Evolutionary conservation across 2,113 vertebrate species (phyloP).

Genomic region (Rutilus rutilus): DNA sequence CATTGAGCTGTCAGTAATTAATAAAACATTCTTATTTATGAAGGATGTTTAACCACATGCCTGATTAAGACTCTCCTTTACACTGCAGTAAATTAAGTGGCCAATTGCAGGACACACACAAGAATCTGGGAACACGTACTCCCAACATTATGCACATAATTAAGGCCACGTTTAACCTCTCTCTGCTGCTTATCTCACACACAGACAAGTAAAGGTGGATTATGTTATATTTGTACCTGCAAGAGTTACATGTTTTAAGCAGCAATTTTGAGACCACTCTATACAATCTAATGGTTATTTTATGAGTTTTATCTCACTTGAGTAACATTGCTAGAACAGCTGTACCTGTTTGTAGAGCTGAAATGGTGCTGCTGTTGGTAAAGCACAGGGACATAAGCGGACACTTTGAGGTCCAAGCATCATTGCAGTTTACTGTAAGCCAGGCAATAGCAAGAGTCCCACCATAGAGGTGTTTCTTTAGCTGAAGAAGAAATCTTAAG

Average conservation of each 20-base stretch:
- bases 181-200: neutral
- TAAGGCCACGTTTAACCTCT: neutral
- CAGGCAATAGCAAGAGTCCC: neutral
- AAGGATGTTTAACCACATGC: neutral
- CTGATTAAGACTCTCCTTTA: neutral
- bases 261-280: neutral
- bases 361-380: neutral
- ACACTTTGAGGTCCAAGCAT: neutral
- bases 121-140: neutral
- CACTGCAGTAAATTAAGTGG: neutral
- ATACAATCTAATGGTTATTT: neutral
- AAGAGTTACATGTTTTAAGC: neutral
- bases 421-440: neutral
- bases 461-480: neutral
- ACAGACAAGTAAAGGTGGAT: neutral
- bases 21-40: slow-evolving; percentile 6
- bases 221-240: slow-evolving; percentile 1
- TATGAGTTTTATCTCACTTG: neutral
- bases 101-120: neutral
- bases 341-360: neutral
- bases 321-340: neutral
- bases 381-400: neutral
- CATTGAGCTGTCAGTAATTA: neutral
- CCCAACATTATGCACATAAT: neutral
- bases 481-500: neutral